Base-by-base conservation (phyloP, 2,797 vertebrate genomes). In the Atherinosoma microstoma region DNA sequence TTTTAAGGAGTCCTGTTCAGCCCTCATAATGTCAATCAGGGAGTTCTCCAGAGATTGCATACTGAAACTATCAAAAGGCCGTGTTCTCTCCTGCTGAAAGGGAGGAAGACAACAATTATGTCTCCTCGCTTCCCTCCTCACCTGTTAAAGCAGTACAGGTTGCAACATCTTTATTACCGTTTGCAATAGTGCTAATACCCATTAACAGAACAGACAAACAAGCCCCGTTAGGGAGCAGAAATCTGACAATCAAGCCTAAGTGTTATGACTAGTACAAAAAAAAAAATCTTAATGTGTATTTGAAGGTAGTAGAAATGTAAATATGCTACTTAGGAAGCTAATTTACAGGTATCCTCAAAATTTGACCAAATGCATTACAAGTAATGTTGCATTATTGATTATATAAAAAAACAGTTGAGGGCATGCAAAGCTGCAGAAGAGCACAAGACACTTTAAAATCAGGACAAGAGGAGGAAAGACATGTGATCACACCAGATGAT, bases 21-120 rank as follows among this genome's bases (percentile, higher is more conserved):
- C 98, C 95, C 98, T 97, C 98, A 99, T 99, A 94, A 99, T 99
- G 95, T 99, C 98, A 93, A 99, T 99, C 93, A 99, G 94, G 7
- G 98, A 99, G 92, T 96, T 99, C 96, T 99, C 98, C 94, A 99
- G 94, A 87, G 98, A 99, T 87, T 99, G 97, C 98, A 99, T 99
- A 90, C 97, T 96, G 90, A 96, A 96, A 80, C 94, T 93, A 92
- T 96, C 98, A 93, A 99, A 99, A 80, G 98, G 96, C 91, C 97
- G 95, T 78, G 97, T 96, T 87, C 98, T 96, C 89, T 99, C 98
- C 97, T 99, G 95, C 86, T 95, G 92, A 95, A 92, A 94, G 83
- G 92, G 57, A 89, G 79, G 91, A 80, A 90, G 78, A 87, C 64
- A 84, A 89, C 76, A 83, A 89, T 92, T 87, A 91, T 47, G 76